phyloP scores from a whole-genome alignment of 2,797 vertebrate species.

The Molossus molossus region DNA sequence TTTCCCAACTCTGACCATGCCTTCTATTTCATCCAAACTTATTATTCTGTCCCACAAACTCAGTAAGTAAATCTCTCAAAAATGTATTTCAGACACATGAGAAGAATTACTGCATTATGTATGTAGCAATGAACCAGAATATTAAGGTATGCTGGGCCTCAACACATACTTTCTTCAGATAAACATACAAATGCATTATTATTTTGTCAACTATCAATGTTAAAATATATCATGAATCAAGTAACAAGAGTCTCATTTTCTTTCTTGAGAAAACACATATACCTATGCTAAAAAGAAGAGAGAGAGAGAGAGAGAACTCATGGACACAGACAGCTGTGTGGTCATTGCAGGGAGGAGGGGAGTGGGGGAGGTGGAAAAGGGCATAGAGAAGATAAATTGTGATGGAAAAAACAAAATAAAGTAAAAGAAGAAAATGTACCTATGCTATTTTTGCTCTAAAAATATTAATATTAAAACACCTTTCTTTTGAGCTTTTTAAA shows the following conservation, averaged over 20 bases:
- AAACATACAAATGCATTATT: conserved; percentile 14
- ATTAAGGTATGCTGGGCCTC: not conserved
- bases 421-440: not conserved
- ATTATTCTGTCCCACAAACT: conserved; percentile 37
- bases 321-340: not conserved
- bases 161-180: conserved; percentile 14
- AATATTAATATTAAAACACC: conserved; percentile 45
- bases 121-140: not conserved
- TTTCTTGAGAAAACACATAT: not conserved
- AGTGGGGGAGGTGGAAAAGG: not conserved
- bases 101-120: not conserved
- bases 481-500: conserved; percentile 6
- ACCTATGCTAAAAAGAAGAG: not conserved
- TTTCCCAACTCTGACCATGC: not conserved
- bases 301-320: not conserved
- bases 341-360: not conserved
- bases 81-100: conserved; percentile 13
- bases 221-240: conserved; percentile 58
- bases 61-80: conserved; percentile 9
- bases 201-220: not conserved
- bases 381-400: not conserved
- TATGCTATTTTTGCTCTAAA: conserved; percentile 6
- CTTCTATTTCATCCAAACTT: not conserved
- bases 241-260: not conserved
- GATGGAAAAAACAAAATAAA: not conserved